These are phyloP conservation scores for Tonatia bakeri DNA, from an alignment of 2,113 vertebrate species.

Conservation along the genomic window DNA sequence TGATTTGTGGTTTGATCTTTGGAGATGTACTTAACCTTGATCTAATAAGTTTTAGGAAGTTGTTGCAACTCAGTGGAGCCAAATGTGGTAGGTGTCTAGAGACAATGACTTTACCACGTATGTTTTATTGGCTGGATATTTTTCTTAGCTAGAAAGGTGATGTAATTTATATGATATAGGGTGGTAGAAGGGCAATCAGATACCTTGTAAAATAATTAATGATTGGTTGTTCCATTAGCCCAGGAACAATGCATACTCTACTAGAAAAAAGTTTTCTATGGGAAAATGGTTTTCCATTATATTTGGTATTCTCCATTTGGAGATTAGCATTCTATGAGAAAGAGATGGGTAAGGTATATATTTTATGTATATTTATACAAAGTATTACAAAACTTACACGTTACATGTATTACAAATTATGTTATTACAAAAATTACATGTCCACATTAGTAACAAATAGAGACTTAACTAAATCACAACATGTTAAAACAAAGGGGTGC, in stretches of 20 bases:
- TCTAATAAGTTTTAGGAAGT: constrained; percentile 28
- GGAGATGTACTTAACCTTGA: constrained; percentile 22
- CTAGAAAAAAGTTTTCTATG: not conserved
- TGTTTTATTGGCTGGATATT: not conserved
- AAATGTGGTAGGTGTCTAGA: not conserved
- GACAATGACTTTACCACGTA: not conserved
- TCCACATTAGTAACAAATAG: not conserved
- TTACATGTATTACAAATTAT: not conserved
- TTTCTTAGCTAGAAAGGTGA: not conserved
- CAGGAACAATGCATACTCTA: not conserved
- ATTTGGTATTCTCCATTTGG: not conserved
- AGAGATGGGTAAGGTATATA: not conserved
- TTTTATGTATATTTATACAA: not conserved
- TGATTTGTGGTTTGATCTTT: constrained; percentile 42
- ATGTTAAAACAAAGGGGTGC: not conserved
- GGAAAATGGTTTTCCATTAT: not conserved
- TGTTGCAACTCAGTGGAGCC: not conserved
- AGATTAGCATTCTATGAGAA: constrained; percentile 10
- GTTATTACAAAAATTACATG: constrained; percentile 29
- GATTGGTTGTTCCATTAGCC: not conserved
- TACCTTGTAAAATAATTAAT: not conserved
- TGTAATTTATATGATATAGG: not conserved
- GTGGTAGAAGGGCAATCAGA: not conserved
- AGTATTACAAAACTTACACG: not conserved
- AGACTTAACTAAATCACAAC: not conserved